Evolutionary conservation across 2,797 vertebrate species (phyloP), one percentile per base, ranked within the genome.

Genomic region (Enteromius mattozi): DNA sequence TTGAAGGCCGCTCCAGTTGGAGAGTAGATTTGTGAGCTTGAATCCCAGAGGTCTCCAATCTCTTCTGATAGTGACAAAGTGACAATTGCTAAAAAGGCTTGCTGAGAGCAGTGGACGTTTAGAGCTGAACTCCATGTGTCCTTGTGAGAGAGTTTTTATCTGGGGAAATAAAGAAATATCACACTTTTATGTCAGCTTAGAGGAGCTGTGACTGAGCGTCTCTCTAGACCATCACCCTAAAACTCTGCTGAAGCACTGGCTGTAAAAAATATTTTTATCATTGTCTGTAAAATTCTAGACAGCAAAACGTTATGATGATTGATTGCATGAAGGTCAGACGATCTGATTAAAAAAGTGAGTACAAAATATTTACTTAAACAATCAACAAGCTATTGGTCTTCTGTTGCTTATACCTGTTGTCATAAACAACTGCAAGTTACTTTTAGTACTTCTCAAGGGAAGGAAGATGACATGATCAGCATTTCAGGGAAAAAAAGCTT

Each of bases 21-120:
- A 66, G 54, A 9, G 17, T 13, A 56, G 37, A 42, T 40, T 49
- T 76, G 10, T 69, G 63, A 56, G 65, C 6, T 59, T 47, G 19
- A 69, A 77, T 47, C 71, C 42, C 56, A 68, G 47, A 68, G 24
- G 27, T 47, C 49, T 35, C 13, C 63, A 66, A 30, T 51, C 63
- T 66, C 16, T n/a, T 54, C 47, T 90, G 92, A 92, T 90, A 91
- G 90, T 89, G 90, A 92, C 91, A 91, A 90, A 92, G 91, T 92
- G 91, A 91, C 89, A 92, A 87, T 78, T 88, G 88, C 86, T 89
- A 86, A 92, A 91, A 88, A 89, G 89, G 83, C 84, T 86, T 80
- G 86, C 90, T 92, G 88, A 89, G 49, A 68, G 54, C 51, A 71
- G 47, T 40, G 66, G 49, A 30, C 56, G 33, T 83, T 66, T 40